These are phyloP conservation scores for Rhodophaea formosa DNA, from an alignment of 2,888 invertebrate genomes.

Conservation along the genomic window DNA sequence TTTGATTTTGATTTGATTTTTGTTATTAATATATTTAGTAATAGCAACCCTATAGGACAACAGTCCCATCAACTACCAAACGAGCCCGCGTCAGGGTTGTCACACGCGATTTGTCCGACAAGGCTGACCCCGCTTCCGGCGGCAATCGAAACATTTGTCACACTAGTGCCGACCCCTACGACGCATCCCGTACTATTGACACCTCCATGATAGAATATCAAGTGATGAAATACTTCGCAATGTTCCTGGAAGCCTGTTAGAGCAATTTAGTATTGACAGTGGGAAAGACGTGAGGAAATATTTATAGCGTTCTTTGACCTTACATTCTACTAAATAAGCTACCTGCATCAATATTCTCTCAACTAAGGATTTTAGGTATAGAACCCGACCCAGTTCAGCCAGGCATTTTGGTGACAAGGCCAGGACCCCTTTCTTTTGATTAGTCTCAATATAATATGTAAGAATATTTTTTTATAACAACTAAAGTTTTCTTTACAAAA, in stretches of 20 bases:
- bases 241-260: background rate
- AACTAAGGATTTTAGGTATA: too few relatives aligned
- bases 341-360: too few relatives aligned
- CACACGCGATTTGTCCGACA: slow-evolving; percentile 54
- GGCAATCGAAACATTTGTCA: slow-evolving; percentile 71
- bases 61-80: slow-evolving; percentile 31
- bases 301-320: too few relatives aligned
- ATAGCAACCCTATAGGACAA: slow-evolving; percentile 10
- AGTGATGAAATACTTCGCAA: background rate
- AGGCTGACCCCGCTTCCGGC: slow-evolving; percentile 52
- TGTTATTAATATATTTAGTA: background rate
- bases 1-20: too few relatives aligned
- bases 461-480: too few relatives aligned
- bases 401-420: too few relatives aligned
- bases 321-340: too few relatives aligned
- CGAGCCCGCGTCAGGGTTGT: slow-evolving; percentile 46
- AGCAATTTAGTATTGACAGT: background rate
- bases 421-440: too few relatives aligned
- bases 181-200: slow-evolving; percentile 28
- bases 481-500: too few relatives aligned
- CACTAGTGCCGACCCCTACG: slow-evolving; percentile 37
- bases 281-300: background rate
- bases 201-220: slow-evolving; percentile 5
- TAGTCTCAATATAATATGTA: too few relatives aligned
- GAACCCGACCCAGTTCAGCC: too few relatives aligned